Base-by-base conservation (phyloP, 1,140 invertebrate species). In the Stratiolaelaps scimitus region DNA sequence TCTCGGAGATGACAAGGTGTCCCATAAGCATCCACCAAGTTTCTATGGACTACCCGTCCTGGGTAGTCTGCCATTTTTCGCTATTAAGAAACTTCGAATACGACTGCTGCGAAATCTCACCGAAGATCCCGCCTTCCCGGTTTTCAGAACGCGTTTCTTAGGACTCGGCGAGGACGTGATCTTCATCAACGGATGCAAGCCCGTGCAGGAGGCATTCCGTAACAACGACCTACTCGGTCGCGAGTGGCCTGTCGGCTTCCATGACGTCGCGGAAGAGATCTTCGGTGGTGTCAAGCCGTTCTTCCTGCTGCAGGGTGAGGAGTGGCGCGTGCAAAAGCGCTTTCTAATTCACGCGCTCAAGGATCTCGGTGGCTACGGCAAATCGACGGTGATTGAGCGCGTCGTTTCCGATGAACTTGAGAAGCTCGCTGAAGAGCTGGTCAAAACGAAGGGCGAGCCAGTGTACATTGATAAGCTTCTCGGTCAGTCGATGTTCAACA, bases 81-180 rank as follows among this genome's bases (percentile, higher is more conserved):
- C 34, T 2, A 34, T 60, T 26, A 60, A 60, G 23, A 60, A 60
- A 34, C 53, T 60, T 1, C 53, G 53, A 23, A 60, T 60, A 5
- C 53, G 53, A 15, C 23, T 60, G 53, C 53, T 60, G 15, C 53
- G 53, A 26, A 60, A 60, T 15, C 23, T 60, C 15, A 60, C 15
- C 53, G 53, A 60, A 34, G 26, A 60, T 26, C 15, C 53, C 53
- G 17, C 15, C 26, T 34, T 60, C 53, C 53, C 53, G 26, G 53
- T 60, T 23, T 60, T 60, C 53, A 60, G 53, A 26, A 60, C 53
- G 17, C 53, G 53, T 1, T 60, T 60, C 53, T 60, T 60, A 60
- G 53, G 53, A 60, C 53, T 60, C 23, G 53, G 53, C 26, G 53
- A 60, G 34, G 53, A 60, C 53, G 53, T 60, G 53, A 34, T 60